A percentile compares a stretch with the other conserved stretches of the same genome.
Evolutionary conservation across 2,797 vertebrate species (phyloP).

Genomic region (Cynopterus sphinx): DNA sequence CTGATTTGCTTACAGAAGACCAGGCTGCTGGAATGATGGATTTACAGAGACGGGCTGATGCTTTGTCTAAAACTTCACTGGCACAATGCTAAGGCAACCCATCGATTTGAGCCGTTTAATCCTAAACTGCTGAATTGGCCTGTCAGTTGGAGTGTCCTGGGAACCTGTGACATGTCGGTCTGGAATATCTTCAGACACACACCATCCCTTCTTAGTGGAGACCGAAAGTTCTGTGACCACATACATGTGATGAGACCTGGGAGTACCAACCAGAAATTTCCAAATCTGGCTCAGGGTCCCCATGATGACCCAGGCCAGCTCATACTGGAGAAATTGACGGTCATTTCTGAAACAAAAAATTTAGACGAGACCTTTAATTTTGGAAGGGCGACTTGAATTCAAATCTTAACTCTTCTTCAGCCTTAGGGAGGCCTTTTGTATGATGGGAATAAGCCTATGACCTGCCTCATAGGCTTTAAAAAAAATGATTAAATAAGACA

Average conservation of each 20-base stretch:
- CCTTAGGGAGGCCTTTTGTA: neutral
- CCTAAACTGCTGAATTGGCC: neutral
- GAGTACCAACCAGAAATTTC: neutral
- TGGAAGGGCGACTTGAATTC: neutral
- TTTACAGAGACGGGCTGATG: neutral
- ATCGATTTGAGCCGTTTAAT: neutral
- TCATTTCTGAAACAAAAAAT: neutral
- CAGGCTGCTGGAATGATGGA: neutral
- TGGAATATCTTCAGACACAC: neutral
- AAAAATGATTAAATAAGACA: neutral
- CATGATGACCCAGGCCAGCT: constrained; percentile 44
- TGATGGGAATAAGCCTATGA: neutral
- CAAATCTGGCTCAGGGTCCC: neutral
- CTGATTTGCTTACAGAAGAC: neutral
- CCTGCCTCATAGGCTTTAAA: neutral
- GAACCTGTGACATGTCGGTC: neutral
- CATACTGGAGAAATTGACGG: neutral
- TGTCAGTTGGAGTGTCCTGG: neutral
- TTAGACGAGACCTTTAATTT: neutral
- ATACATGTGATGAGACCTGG: neutral
- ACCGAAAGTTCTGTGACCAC: neutral
- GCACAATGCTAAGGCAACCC: neutral
- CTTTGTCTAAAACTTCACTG: neutral
- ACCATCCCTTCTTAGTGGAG: neutral
- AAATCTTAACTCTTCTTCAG: neutral